A percentile compares a stretch with the other conserved stretches of the same genome.
Evolutionary conservation across 2,888 invertebrate genomes (phyloP).

Genomic region (Rhabditoides inermis): DNA sequence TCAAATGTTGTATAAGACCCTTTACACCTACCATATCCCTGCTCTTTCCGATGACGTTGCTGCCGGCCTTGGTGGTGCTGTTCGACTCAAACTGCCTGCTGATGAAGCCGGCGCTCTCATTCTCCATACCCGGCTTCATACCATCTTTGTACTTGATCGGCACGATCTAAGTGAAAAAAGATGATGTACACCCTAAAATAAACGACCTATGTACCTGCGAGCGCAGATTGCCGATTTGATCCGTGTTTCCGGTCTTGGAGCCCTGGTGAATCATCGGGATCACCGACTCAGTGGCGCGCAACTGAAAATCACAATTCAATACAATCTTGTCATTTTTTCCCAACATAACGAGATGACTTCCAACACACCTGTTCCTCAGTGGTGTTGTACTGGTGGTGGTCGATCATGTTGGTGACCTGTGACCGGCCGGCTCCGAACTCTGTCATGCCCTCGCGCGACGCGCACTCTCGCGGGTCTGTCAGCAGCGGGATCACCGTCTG

Average conservation of each 20-base stretch:
- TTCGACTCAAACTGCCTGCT: conserved; percentile 41
- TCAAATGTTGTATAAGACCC: no score
- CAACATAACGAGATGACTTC: background rate
- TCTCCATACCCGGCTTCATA: conserved; percentile 30
- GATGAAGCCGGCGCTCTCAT: conserved; percentile 37
- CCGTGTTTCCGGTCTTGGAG: background rate
- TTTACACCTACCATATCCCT: no score
- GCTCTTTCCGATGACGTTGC: conserved; percentile 39
- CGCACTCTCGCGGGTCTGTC: conserved; percentile 27
- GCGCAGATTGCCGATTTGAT: conserved; percentile 28
- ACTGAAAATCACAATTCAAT: background rate
- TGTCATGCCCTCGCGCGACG: conserved; percentile 23
- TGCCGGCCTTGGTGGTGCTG: conserved; percentile 36
- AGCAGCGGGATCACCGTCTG: conserved; percentile 42
- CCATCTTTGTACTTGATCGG: conserved; percentile 31
- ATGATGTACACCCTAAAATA: background rate
- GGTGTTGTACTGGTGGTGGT: conserved; percentile 36
- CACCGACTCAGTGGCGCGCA: background rate
- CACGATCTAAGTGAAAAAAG: no score
- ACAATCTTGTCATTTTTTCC: background rate
- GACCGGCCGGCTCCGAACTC: conserved; percentile 35
- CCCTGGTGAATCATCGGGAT: conserved; percentile 2
- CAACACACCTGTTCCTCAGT: conserved; percentile 3
- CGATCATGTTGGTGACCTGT: conserved; percentile 36
- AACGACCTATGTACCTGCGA: conserved; percentile 27